Conservation (phyloP, 2,113 vertebrate species). For the Leucosticte australis region DNA sequence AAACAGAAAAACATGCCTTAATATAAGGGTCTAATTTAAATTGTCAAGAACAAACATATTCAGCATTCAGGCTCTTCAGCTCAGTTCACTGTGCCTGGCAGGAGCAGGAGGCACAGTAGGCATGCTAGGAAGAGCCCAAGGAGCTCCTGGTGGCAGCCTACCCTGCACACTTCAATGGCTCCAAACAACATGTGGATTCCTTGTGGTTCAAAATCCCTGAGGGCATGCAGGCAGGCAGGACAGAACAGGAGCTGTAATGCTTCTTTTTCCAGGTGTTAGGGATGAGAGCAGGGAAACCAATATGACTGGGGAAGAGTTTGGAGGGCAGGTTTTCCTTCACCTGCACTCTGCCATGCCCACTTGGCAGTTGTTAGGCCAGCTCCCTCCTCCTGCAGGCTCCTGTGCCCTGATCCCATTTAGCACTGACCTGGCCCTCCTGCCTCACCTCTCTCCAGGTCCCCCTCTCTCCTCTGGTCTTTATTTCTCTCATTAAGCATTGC, state of each 20-base stretch:
- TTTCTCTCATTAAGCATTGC: background rate
- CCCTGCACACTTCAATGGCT: background rate
- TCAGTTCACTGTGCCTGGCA: background rate
- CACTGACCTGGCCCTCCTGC: background rate
- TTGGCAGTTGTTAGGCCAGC: background rate
- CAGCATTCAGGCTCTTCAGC: background rate
- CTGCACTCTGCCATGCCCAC: background rate
- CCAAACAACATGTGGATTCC: background rate
- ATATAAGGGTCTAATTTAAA: conserved; percentile 19
- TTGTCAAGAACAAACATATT: background rate
- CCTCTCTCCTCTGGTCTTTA: background rate
- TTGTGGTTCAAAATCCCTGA: background rate
- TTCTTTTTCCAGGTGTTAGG: background rate
- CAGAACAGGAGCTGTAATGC: background rate
- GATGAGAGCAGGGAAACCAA: background rate
- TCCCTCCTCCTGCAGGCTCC: background rate
- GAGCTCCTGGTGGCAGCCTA: background rate
- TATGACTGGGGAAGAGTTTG: background rate
- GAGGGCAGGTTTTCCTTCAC: background rate
- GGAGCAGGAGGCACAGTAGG: background rate
- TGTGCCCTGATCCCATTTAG: background rate
- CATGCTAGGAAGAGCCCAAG: background rate
- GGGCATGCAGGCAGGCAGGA: background rate
- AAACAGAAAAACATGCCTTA: conserved; percentile 37
- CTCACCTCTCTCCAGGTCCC: background rate